Base-by-base conservation (phyloP, 2,888 invertebrate genomes). In the Stomorhina lunata region DNA sequence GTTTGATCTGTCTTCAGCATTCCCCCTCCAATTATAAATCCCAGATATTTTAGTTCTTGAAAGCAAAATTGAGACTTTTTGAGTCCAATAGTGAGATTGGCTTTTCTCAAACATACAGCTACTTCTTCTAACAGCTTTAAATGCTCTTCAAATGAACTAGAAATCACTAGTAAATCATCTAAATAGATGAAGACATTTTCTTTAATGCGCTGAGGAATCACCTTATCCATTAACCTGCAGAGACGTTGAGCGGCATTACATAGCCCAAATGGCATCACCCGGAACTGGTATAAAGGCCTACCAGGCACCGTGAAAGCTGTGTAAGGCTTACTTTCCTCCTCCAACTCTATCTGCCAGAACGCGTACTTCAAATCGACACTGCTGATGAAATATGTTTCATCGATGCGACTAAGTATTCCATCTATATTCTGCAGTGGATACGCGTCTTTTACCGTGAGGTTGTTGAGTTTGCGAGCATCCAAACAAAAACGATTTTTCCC, bases 321-420 rank as follows among this genome's bases (percentile, higher is more conserved):
- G 27, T 29, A 40, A 17, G 63, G 59, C 29, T 72, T 77, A 25
- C 53, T 43, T n/a, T 75, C 29, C n/a, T 68, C 57, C 12, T 66
- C 68, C 17, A 75, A 43, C 20, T 53, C 71, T 4, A 81, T 81
- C 12, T 77, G 72, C 77, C 77, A 77, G 37, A 73, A 79, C 0
- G 76, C 55, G n/a, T 69, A 37, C 15, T 84, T 81, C 3, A 84
- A 34, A 17, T 84, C 83, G 75, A 88, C 86, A 4, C 73, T 69
- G 1, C n/a, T n/a, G n/a, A 89, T 80, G n/a, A 85, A 85, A 37
- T 86, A 83, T n/a, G 88, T 63, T 0, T 88, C 85, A 4, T 80
- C 73, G 0, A 66, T 29, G 10, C 66, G 81, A 6, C 80, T 63
- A 32, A 87, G 86, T 17, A 66, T 37, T 20, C 85, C 76, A 17